phyloP scores from a whole-genome alignment of 2,797 vertebrate species.

The Percopsis omiscomaycus region DNA sequence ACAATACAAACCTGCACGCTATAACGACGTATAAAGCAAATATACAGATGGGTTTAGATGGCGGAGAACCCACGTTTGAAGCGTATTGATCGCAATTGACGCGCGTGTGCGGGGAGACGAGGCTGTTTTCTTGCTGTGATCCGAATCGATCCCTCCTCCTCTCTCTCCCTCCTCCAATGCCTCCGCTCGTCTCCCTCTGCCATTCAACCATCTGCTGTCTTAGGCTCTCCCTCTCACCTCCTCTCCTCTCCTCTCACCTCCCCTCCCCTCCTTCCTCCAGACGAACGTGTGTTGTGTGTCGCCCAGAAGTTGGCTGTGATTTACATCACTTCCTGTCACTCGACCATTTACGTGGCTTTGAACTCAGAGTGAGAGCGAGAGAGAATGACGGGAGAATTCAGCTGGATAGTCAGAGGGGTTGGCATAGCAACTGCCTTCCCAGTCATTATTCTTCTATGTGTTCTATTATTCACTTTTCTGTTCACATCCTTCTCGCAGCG shows the following conservation, averaged over 20 bases:
- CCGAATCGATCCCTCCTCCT: constrained; percentile 23
- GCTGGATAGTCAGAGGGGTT: constrained; percentile 68
- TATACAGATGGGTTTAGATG: not conserved
- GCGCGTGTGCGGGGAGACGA: not conserved
- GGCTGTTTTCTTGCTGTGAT: constrained; percentile 17
- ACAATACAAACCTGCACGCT: not conserved
- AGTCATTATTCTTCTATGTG: constrained; percentile 55
- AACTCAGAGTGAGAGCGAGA: constrained; percentile 28
- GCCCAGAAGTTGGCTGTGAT: constrained; percentile 32
- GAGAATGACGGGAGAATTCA: constrained; percentile 36
- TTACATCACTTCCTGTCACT: constrained; percentile 38
- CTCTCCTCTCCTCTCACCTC: not conserved
- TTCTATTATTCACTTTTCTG: constrained; percentile 65
- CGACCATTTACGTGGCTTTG: constrained; percentile 37
- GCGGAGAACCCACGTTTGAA: not conserved
- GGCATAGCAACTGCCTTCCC: constrained; percentile 72
- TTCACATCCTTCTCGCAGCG: constrained; percentile 48
- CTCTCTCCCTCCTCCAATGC: not conserved
- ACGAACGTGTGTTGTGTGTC: constrained; percentile 26
- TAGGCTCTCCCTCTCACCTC: constrained; percentile 3
- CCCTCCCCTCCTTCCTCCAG: constrained; percentile 21
- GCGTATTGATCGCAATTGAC: constrained; percentile 8
- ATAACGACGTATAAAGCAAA: not conserved
- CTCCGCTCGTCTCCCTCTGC: not conserved
- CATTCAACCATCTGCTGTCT: constrained; percentile 23